Evolutionary conservation across 2,888 invertebrate species (phyloP).

Genomic region (Empis stercorea): DNA sequence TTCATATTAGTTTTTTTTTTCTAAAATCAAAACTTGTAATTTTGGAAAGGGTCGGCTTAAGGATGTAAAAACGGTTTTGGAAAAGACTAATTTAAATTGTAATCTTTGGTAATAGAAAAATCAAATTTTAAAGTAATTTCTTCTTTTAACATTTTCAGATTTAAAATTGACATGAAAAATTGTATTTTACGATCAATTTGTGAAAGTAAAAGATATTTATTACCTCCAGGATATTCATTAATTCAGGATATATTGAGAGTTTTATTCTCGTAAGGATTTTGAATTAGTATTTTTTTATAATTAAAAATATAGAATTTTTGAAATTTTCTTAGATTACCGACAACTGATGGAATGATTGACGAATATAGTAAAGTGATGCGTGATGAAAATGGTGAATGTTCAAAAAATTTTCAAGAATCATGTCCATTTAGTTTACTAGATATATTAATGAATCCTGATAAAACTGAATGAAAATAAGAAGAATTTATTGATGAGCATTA

Average conservation of each 20-base stretch:
- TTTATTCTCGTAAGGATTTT: conserved; percentile 45
- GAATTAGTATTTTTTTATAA: neutral
- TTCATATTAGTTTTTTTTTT: no score
- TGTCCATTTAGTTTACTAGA: conserved; percentile 25
- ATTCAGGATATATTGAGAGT: conserved; percentile 52
- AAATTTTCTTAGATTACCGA: conserved; percentile 25
- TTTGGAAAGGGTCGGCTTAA: no score
- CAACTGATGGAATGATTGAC: conserved; percentile 23
- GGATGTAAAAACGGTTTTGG: no score
- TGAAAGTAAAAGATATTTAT: conserved; percentile 46
- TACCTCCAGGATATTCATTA: conserved; percentile 49
- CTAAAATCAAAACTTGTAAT: no score
- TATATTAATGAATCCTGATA: conserved; percentile 18
- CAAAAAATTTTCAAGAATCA: conserved; percentile 15
- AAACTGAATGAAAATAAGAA: neutral
- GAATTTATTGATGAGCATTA: no score
- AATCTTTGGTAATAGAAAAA: no score
- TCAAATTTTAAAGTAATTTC: neutral
- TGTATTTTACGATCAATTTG: conserved; percentile 57
- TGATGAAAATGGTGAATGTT: conserved; percentile 20
- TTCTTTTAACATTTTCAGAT: neutral
- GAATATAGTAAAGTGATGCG: conserved; percentile 26
- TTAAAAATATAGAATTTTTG: neutral
- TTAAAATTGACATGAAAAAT: conserved; percentile 17
- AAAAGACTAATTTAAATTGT: no score